Conservation (phyloP, 2,113 vertebrate species). For the Ptilorrhoa leucosticta region DNA sequence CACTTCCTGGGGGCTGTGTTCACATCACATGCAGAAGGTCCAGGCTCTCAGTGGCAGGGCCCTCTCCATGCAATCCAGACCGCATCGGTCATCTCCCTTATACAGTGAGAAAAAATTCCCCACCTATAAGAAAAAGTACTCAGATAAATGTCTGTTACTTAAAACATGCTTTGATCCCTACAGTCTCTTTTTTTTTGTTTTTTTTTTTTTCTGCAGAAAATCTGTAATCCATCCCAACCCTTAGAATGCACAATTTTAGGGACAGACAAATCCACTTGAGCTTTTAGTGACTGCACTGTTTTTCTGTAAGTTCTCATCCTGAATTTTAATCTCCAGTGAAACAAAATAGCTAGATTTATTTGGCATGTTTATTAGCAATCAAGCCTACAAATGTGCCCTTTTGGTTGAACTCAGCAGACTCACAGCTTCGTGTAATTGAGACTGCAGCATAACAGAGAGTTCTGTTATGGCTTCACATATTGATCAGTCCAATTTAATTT, state of each 20-base stretch:
- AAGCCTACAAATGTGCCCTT: conserved; percentile 13
- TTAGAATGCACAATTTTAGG: background rate
- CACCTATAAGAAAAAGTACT: background rate
- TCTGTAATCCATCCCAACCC: background rate
- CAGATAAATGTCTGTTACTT: background rate
- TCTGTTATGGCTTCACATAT: background rate
- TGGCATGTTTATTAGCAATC: background rate
- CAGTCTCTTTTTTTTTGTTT: background rate
- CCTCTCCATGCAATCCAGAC: background rate
- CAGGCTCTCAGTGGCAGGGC: background rate
- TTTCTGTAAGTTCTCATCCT: background rate
- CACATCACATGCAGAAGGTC: background rate
- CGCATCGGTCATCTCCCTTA: background rate
- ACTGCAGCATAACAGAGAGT: background rate
- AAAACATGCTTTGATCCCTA: background rate
- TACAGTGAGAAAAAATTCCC: background rate
- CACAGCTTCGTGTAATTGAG: background rate
- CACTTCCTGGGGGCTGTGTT: background rate
- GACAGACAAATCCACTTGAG: background rate
- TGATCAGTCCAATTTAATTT: conserved; percentile 18
- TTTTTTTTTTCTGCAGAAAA: background rate
- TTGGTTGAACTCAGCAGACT: background rate
- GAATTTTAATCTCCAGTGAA: background rate
- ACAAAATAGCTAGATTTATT: background rate
- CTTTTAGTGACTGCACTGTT: background rate